Base-by-base conservation (phyloP, 1,140 invertebrate genomes). In the Galleria mellonella region DNA sequence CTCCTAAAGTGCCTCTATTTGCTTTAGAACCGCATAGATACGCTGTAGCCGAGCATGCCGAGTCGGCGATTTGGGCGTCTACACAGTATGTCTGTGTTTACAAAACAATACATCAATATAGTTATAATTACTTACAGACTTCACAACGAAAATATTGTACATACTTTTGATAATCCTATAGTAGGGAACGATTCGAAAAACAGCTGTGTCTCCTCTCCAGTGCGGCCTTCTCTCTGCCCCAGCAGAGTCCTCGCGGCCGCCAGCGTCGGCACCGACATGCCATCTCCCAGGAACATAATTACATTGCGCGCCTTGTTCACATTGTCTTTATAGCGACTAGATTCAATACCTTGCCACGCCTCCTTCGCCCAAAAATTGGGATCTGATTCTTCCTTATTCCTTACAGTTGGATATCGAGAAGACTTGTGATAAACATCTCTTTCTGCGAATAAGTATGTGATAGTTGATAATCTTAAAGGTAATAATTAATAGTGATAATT, bases 11-110 rank as follows among this genome's bases (percentile, higher is more conserved):
- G 29, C 89, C 92, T n/a, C 88, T 87, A 68, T 96, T 95, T 0
- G 89, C 89, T 73, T 97, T 97, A 0, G 95, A 91, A 0, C 96
- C 96, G 12, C 90, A 88, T 13, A 97, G 75, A 53, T 94, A 94
- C 0, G 95, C 94, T 0, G 95, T 97, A 4, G 88, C 75, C 0
- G 93, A 91, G 44, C 91, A 94, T 0, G 94, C 94, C 0, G 93
- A 94, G 71, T 96, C 94, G 0, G 94, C 88, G 5, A 91, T 88
- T 87, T 94, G 93, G 1, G 87, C 87, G 74, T 95, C 89, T 7
- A 92, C 86, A 68, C 91, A 94, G 75, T 95, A 96, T 0, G 94
- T 95, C 92, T 95, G 52, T 6, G 6, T 23, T 23, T 3, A 23
- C 17, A 23, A 23, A 3, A 23, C 2, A 23, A 23, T 23, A 2